Base-by-base conservation (phyloP, 1,140 invertebrate species). In the Pogonognathellus flavescens region DNA sequence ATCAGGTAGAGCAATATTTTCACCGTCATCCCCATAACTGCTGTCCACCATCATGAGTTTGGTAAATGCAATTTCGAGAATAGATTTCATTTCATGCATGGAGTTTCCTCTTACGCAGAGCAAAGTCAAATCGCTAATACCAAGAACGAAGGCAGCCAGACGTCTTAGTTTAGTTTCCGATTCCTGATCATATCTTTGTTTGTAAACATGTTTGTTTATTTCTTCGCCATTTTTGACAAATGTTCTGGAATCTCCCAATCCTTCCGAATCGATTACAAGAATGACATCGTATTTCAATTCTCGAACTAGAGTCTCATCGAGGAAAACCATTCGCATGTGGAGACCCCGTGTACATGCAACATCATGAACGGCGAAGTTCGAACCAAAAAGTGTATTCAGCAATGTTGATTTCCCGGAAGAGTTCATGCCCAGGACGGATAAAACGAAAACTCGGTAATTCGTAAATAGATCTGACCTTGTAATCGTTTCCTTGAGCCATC, bases 341-440 rank as follows among this genome's bases (percentile, higher is more conserved):
- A 85, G 55, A 22, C 84, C 84, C 13, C 80, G 22, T 11, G 84
- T 85, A 16, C 84, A 85, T 6, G 76, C 18, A 20, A 76, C 84
- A 16, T 81, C 80, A 4, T 80, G 80, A n/a, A 82, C 84, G 16
- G 84, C 84, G 50, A 85, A 85, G 25, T 85, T 85, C 13, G 76
- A 82, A 0, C 52, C 84, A 60, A 85, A 85, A 49, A 85, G 80
- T 13, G 84, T 80, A 60, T 85, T 85, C 14, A 85, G 60, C 2
- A 85, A 52, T 10, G 84, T 85, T 16, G 84, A 85, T 82, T 85
- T 85, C 5, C 80, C 76, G 3, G 84, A 82, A 6, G 84, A 85
- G 0, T 41, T 80, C 50, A 85, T 41, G 41, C 84, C 84, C 22
- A 85, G 14, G 0, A 85, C 80, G 0, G 76, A 81, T 14, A 85